phyloP scores from a whole-genome alignment of 2,888 invertebrate genomes.

The Polyommatus icarus region DNA sequence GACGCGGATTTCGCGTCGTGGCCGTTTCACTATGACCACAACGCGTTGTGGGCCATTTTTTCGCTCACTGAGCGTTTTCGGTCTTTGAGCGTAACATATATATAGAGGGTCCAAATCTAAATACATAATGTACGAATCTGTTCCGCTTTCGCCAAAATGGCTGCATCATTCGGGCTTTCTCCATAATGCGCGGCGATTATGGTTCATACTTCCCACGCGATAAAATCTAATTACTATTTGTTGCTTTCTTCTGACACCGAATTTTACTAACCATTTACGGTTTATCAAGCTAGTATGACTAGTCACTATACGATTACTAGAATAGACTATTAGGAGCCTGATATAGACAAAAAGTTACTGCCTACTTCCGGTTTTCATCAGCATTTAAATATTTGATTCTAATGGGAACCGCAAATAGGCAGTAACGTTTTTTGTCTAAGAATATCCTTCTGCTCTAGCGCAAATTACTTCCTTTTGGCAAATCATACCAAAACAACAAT shows the following conservation, averaged over 20 bases:
- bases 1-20: too few relatives aligned
- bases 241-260: not conserved
- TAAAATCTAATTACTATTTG: constrained; percentile 2
- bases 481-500: not conserved
- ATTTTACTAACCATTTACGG: not conserved
- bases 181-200: not conserved
- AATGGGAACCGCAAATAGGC: too few relatives aligned
- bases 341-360: not conserved
- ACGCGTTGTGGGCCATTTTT: too few relatives aligned
- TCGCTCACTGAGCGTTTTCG: too few relatives aligned
- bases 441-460: too few relatives aligned
- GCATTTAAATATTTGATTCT: too few relatives aligned
- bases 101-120: not conserved
- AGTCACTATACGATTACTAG: too few relatives aligned
- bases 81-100: too few relatives aligned
- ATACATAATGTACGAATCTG: not conserved
- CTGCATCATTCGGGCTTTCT: constrained; percentile 14
- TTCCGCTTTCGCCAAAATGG: constrained; percentile 19
- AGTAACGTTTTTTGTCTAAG: too few relatives aligned
- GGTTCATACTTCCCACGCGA: not conserved
- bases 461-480: not conserved
- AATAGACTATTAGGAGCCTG: not conserved
- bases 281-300: not conserved
- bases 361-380: constrained; percentile 4
- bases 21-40: too few relatives aligned